Percentiles rank a stretch among this genome's conserved stretches.
These are phyloP conservation scores for Nemurella pictetii DNA, from an alignment of 2,888 invertebrate genomes.

Conservation along the genomic window DNA sequence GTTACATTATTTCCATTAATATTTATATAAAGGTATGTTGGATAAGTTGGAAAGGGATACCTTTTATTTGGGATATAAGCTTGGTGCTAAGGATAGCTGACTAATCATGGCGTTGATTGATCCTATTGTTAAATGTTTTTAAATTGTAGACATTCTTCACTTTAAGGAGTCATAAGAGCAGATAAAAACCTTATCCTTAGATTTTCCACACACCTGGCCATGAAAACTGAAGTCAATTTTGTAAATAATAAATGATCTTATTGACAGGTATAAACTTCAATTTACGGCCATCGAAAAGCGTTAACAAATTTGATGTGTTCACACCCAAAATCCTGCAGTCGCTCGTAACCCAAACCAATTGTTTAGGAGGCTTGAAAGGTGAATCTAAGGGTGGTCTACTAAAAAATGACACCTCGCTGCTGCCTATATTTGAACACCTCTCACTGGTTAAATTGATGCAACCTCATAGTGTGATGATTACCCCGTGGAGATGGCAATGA, in stretches of 20 bases:
- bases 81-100: neutral
- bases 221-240: constrained; percentile 18
- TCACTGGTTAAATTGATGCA: neutral
- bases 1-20: neutral
- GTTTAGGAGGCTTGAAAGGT: constrained; percentile 1
- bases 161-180: neutral
- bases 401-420: constrained; percentile 7
- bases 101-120: neutral
- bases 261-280: constrained; percentile 26
- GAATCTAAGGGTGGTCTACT: constrained; percentile 2
- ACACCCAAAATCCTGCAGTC: constrained; percentile 4
- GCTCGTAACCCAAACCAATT: constrained; percentile 18
- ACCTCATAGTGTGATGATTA: constrained; percentile 25
- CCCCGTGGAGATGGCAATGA: neutral
- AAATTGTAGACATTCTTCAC: constrained; percentile 2
- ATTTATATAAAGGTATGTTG: neutral
- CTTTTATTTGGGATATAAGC: neutral
- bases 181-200: constrained; percentile 11
- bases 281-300: neutral
- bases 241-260: constrained; percentile 23
- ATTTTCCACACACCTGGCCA: constrained; percentile 20
- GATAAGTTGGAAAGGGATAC: neutral
- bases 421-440: neutral
- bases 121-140: neutral
- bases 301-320: constrained; percentile 26